Percentiles rank a stretch among this genome's conserved stretches.
Evolutionary conservation across 2,797 vertebrate genomes (phyloP).

Genomic region (Dermochelys coriacea): DNA sequence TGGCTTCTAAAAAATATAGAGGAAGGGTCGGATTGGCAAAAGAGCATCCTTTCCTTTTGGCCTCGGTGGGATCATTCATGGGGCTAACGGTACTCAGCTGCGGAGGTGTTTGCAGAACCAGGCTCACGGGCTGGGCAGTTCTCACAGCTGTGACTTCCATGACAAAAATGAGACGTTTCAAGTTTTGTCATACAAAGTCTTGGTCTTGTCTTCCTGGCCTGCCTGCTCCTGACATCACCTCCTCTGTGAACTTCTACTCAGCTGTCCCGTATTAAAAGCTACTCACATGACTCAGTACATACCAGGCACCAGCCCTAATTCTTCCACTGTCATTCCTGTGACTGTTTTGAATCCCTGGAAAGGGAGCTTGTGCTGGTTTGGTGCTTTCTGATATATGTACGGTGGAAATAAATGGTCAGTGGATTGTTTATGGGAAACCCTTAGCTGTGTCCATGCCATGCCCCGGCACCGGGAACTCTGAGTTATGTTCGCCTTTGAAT

Average conservation of each 20-base stretch:
- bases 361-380: background rate
- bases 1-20: background rate
- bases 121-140: background rate
- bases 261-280: background rate
- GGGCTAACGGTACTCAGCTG: background rate
- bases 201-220: rapidly evolving
- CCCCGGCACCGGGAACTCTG: background rate
- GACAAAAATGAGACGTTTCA: background rate
- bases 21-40: background rate
- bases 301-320: background rate
- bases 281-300: background rate
- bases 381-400: background rate
- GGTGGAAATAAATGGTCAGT: background rate
- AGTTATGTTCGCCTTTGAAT: background rate
- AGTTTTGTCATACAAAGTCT: background rate
- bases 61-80: background rate
- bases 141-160: background rate
- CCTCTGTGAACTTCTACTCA: background rate
- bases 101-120: rapidly evolving
- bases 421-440: background rate
- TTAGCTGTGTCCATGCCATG: background rate
- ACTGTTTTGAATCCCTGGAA: background rate
- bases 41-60: background rate
- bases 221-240: background rate
- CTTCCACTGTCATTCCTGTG: background rate